Evolutionary conservation across 2,797 vertebrate genomes (phyloP), one percentile per base, ranked within the genome.

Genomic region (Benthosema pterotum): DNA sequence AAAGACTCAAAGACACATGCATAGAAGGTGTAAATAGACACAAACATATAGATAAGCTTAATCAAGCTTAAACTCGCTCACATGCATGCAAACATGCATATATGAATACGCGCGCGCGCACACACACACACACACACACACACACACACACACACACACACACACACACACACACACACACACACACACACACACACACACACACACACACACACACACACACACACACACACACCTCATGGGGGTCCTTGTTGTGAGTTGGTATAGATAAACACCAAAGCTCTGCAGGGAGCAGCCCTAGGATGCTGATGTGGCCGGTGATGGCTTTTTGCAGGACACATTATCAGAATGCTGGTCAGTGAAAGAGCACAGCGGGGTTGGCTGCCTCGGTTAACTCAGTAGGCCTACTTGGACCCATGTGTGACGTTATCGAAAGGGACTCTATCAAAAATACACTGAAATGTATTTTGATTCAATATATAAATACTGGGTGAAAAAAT

Each of bases 281-380:
- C 69, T 22, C 50, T 55, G 14, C 52, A 22, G 42, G 46, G 3
- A 12, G 45, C 47, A 17, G 22, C 55, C 51, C n/a, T n/a, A 46
- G 28, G 43, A 62, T 48, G 42, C 45, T 11, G 17, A 66, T 59
- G 58, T 69, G 57, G 62, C 32, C 17, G 59, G 55, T 45, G 25
- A 42, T 57, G 46, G 49, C 42, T 32, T n/a, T 54, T 60, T 25
- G 32, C 7, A 38, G 22, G 22, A 66, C 48, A 50, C 47, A 32
- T 11, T 14, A 52, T 38, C 43, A 38, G 28, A 5, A 22, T 15
- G 49, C 18, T 51, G 59, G 25, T 25, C 13, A 11, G 17, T 45
- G 60, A 51, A 17, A 43, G 25, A 43, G 51, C 3, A 12, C 51
- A 53, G 60, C 16, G 42, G 13, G 51, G 13, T n/a, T n/a, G 2